These are phyloP conservation scores for Apotomis turbidana DNA, from an alignment of 2,888 invertebrate species.

Conservation along the genomic window DNA sequence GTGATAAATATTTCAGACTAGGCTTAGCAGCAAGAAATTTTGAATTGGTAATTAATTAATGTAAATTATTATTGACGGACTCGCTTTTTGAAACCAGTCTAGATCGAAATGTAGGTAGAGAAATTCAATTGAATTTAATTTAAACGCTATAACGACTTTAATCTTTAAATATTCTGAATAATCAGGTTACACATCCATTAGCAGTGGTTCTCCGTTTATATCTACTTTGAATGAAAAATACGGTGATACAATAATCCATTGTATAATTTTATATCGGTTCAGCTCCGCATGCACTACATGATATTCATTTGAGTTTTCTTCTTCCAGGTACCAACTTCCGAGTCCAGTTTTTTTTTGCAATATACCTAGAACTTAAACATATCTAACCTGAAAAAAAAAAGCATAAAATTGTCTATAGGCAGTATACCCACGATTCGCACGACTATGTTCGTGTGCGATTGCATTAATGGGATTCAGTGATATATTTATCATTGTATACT, in stretches of 20 bases:
- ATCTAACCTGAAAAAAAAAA: no score
- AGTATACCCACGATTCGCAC: no score
- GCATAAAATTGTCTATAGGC: no score
- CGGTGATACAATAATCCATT: neutral
- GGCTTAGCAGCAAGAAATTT: neutral
- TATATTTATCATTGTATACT: no score
- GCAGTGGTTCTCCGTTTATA: neutral
- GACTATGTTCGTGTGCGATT: no score
- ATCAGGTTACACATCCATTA: neutral
- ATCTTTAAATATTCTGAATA: neutral
- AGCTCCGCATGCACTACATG: no score
- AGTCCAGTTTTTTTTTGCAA: no score
- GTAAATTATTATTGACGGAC: neutral
- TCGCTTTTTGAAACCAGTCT: constrained; percentile 12
- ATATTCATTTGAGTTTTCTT: no score
- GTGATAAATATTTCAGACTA: neutral
- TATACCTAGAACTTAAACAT: no score
- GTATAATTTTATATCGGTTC: neutral
- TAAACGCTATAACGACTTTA: neutral
- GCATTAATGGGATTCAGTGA: no score
- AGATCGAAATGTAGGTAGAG: neutral
- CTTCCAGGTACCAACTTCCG: no score
- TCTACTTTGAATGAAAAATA: neutral
- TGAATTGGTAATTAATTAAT: constrained; percentile 6
- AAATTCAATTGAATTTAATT: neutral